These are phyloP conservation scores for Maccullochella peelii DNA, from an alignment of 2,113 vertebrate species.

Conservation along the genomic window DNA sequence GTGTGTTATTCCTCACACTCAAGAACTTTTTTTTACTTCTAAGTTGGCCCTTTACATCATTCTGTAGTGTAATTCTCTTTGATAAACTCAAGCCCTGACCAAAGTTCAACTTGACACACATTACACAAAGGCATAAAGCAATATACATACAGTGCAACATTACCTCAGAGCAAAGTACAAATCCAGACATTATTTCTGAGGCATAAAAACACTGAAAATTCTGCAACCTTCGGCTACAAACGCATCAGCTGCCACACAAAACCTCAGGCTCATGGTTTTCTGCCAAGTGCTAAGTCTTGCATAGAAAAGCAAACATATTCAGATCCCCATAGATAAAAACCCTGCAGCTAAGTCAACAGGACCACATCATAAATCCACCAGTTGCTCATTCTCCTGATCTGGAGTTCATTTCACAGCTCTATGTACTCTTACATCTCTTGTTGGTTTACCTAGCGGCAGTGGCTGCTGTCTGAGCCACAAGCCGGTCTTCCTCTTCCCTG, in stretches of 20 bases:
- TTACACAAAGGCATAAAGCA: neutral
- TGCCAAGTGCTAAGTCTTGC: constrained; percentile 56
- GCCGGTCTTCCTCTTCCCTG: constrained; percentile 25
- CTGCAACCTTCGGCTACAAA: constrained; percentile 18
- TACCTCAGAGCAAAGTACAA: constrained; percentile 29
- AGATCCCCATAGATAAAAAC: constrained; percentile 54
- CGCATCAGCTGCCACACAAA: constrained; percentile 34
- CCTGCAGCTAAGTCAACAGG: constrained; percentile 69
- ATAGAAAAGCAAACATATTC: constrained; percentile 58
- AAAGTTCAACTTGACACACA: constrained; percentile 18
- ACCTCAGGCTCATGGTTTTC: constrained; percentile 47
- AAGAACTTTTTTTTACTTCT: neutral
- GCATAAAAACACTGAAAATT: constrained; percentile 12
- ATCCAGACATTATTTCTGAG: constrained; percentile 32
- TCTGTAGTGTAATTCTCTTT: neutral
- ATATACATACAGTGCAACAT: neutral
- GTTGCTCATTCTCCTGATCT: constrained; percentile 39
- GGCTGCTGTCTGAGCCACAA: constrained; percentile 34
- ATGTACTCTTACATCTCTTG: constrained; percentile 41
- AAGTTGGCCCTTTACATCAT: neutral
- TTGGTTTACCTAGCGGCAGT: constrained; percentile 33
- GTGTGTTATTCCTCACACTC: neutral
- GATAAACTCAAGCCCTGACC: neutral
- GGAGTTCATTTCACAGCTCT: constrained; percentile 60
- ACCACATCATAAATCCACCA: constrained; percentile 56